Base-by-base conservation (phyloP, 2,797 vertebrate genomes). In the Rhodeus uyekii region DNA sequence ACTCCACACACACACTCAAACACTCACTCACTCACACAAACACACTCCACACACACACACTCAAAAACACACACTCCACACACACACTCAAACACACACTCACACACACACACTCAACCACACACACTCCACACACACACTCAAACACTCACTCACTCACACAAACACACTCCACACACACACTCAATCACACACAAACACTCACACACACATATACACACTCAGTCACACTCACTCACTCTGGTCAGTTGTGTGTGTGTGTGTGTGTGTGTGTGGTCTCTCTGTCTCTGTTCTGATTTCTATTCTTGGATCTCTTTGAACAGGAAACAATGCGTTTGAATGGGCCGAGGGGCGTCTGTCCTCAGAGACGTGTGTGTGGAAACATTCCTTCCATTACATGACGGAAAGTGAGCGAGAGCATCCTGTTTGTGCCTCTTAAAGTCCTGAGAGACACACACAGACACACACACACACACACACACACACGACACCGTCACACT, bases 311-410 rank as follows among this genome's bases (percentile, higher is more conserved):
- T 88, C 79, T 76, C 88, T 92, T 88, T 88, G 88, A 91, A 88
- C 87, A 92, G 89, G 87, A 93, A 92, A 91, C 91, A 91, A 86
- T 92, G 89, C 81, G 89, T 92, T 91, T 89, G 89, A 92, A 89
- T 76, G 87, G 86, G 90, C 90, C 87, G 87, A 89, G 84, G 78
- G 81, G 86, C 87, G 90, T 91, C 86, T 86, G 74, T 88, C 89
- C 50, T 88, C 78, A 86, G 80, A 80, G 78, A 86, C 90, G 48
- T 53, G 50, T 88, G 87, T 87, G 90, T 90, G 90, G 86, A 89
- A 91, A 91, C 92, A 94, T 94, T 94, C 93, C 91, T 94, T 92
- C 90, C 91, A 87, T 92, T 90, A 91, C 93, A 93, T 90, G 93
- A 93, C 88, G 91, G 90, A 93, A 92, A 93, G 92, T 91, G 91